Base-by-base conservation (phyloP, 2,113 vertebrate genomes). In the Crypturellus undulatus region DNA sequence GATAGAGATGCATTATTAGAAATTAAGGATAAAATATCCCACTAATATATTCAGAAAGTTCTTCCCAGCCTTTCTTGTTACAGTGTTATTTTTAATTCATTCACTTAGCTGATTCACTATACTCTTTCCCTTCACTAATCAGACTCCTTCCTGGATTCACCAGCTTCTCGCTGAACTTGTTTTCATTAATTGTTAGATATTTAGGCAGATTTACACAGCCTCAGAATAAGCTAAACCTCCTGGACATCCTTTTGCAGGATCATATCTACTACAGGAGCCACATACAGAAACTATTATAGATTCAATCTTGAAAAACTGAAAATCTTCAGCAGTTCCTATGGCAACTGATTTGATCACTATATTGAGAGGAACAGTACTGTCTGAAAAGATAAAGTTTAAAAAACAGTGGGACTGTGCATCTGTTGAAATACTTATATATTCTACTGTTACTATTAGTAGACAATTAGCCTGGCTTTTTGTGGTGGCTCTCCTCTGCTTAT, bases 261-360 rank as follows among this genome's bases (percentile, higher is more conserved):
- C 64, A 90, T 40, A 79, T 15, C 30, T 78, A 7, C 19, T 90
- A 26, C 45, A 84, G 18, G 13, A 92, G 51, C 25, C 36, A 67
- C 40, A 34, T 59, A 73, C 28, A 87, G 63, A 58, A 92, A 54
- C 79, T 73, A 64, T 72, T 67, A 86, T 38, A 87, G 65, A 89
- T 93, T 95, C 83, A 93, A 60, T 65, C 82, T 90, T 82, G 62
- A 62, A 51, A 92, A 87, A 64, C 15, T 56, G 14, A 42, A 94
- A 93, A 72, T 65, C 64, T 89, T 73, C 25, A 65, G 17, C 58
- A 72, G 59, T 97, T 92, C 59, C 82, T 95, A 76, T 82, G 73
- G 86, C 69, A 93, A 96, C 45, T 68, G 93, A 56, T 19, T 92
- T 43, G 38, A 40, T 56, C 59, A 51, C 1, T 71, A 43, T 34